Conservation (phyloP, 1,140 invertebrate genomes). For the Camponotus pennsylvanicus region DNA sequence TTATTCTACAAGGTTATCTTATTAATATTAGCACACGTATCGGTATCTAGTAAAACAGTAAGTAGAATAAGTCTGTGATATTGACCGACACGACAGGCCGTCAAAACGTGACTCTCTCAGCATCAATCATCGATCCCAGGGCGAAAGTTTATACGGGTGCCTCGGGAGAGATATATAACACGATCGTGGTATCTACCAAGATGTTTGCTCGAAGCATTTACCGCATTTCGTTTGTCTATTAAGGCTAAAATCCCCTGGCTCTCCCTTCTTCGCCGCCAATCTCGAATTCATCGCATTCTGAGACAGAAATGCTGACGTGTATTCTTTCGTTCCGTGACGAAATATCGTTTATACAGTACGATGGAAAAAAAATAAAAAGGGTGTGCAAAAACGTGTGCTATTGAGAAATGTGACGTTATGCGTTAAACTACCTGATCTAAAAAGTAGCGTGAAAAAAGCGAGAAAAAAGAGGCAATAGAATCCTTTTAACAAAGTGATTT, state of each 20-base stretch:
- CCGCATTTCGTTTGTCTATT: conserved; percentile 64
- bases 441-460: background rate
- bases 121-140: conserved; percentile 69
- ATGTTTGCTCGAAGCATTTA: conserved; percentile 64
- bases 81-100: conserved; percentile 40
- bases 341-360: conserved; percentile 60
- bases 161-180: conserved; percentile 48
- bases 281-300: conserved; percentile 17
- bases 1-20: background rate
- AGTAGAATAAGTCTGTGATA: conserved; percentile 44
- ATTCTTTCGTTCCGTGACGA: conserved; percentile 14
- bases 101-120: conserved; percentile 61
- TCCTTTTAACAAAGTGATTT: conserved; percentile 27
- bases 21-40: conserved; percentile 17
- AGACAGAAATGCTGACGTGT: conserved; percentile 44
- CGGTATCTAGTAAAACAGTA: background rate
- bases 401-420: conserved; percentile 30
- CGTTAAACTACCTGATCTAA: background rate
- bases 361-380: background rate
- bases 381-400: conserved; percentile 20
- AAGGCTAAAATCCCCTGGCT: conserved; percentile 31
- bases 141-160: conserved; percentile 44
- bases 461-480: background rate
- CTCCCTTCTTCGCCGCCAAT: conserved; percentile 22
- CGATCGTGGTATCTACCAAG: conserved; percentile 26